Percentiles rank a stretch among this genome's conserved stretches.
These are phyloP conservation scores for Sinosuthora webbiana DNA, from an alignment of 2,113 vertebrate genomes.

Conservation along the genomic window DNA sequence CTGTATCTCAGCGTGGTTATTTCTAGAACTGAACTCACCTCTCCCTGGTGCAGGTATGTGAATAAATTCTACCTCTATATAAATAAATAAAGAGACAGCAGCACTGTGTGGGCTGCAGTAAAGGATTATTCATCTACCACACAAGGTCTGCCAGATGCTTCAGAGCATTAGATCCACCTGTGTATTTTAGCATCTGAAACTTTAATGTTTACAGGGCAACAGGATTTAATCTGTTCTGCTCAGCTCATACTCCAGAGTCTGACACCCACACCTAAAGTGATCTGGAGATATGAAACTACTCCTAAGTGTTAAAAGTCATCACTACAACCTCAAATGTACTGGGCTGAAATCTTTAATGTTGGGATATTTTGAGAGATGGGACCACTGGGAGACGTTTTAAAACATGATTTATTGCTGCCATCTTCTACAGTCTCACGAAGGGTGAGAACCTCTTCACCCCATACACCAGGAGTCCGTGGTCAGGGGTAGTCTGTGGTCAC, in stretches of 20 bases:
- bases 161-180: not conserved
- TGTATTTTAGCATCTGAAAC: not conserved
- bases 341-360: not conserved
- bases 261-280: not conserved
- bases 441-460: not conserved
- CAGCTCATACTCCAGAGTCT: not conserved
- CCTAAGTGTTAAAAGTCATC: not conserved
- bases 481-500: not conserved
- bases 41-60: not conserved
- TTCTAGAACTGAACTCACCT: not conserved
- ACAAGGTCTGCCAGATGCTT: not conserved
- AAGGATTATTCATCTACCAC: not conserved
- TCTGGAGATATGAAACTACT: not conserved
- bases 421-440: not conserved
- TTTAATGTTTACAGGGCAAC: not conserved
- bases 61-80: not conserved
- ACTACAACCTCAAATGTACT: not conserved
- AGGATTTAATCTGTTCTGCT: not conserved
- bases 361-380: not conserved
- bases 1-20: not conserved
- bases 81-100: not conserved
- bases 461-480: not conserved
- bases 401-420: not conserved
- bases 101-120: not conserved
- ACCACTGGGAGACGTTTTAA: not conserved